phyloP scores from a whole-genome alignment of 2,888 invertebrate genomes.

The Drosophila conformis region DNA sequence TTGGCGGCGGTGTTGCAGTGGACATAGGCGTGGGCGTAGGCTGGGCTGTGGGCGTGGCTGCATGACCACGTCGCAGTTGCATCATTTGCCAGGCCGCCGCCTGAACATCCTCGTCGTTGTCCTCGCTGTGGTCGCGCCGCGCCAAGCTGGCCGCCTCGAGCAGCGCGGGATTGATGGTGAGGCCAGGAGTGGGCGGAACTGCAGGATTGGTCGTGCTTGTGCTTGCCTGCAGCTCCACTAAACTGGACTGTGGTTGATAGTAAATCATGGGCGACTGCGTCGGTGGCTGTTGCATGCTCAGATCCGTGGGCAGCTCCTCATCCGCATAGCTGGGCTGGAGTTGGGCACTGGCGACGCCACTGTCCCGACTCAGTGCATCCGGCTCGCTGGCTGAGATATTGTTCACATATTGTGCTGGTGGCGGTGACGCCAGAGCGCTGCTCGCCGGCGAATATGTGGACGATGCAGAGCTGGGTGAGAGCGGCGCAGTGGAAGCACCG shows the following conservation, averaged over 20 bases:
- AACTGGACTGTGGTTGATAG: slow-evolving; percentile 51
- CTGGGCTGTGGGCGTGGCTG: slow-evolving; percentile 11
- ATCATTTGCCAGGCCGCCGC: slow-evolving; percentile 77
- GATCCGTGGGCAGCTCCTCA: slow-evolving; percentile 81
- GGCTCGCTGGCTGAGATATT: slow-evolving; percentile 57
- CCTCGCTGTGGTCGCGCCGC: slow-evolving; percentile 68
- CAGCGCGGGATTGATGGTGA: slow-evolving; percentile 84
- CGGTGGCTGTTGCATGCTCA: slow-evolving; percentile 67
- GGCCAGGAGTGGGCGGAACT: slow-evolving; percentile 46
- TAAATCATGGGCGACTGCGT: slow-evolving; percentile 39
- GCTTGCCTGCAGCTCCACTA: slow-evolving; percentile 46
- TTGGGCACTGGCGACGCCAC: slow-evolving; percentile 80
- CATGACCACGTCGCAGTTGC: slow-evolving; percentile 70
- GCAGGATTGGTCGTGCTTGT: slow-evolving; percentile 15
- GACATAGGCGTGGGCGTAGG: slow-evolving; percentile 16
- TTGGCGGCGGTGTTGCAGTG: slow-evolving; percentile 3
- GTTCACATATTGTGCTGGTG: slow-evolving; percentile 55
- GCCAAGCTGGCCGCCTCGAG: slow-evolving; percentile 84
- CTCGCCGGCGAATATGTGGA: slow-evolving; percentile 71
- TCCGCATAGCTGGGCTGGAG: slow-evolving; percentile 46
- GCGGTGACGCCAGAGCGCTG: slow-evolving; percentile 60
- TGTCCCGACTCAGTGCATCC: slow-evolving; percentile 82
- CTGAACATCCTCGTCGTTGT: slow-evolving; percentile 72
- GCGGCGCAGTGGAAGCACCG: slow-evolving; percentile 36
- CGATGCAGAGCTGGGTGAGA: slow-evolving; percentile 76